phyloP scores from a whole-genome alignment of 2,888 invertebrate species.

The Calameuta idolon region DNA sequence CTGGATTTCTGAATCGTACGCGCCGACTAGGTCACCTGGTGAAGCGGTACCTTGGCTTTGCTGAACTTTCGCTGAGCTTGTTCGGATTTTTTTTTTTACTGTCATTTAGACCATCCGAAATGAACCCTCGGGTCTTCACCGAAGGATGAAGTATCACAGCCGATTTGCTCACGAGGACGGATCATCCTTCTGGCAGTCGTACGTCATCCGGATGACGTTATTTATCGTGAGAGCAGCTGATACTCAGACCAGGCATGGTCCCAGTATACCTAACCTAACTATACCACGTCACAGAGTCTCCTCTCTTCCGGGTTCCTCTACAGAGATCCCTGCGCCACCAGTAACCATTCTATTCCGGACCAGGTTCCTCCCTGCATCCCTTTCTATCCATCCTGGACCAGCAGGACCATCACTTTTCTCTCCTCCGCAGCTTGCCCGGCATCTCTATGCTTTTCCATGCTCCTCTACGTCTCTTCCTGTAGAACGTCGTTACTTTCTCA shows the following conservation, averaged over 20 bases:
- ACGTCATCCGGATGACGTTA: constrained; percentile 58
- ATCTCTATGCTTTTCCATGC: too few relatives aligned
- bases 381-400: constrained; percentile 46
- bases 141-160: constrained; percentile 58
- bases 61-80: too few relatives aligned
- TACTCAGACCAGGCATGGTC: constrained; percentile 44
- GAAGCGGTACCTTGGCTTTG: too few relatives aligned
- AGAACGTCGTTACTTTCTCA: constrained; percentile 29
- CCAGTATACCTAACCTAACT: constrained; percentile 24
- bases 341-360: constrained; percentile 19
- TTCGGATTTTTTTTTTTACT: too few relatives aligned
- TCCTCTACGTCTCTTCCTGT: neutral
- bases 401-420: too few relatives aligned
- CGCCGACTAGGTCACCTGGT: too few relatives aligned
- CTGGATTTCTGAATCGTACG: too few relatives aligned
- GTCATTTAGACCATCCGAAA: too few relatives aligned
- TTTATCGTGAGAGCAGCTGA: constrained; percentile 63
- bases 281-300: constrained; percentile 18
- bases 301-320: constrained; percentile 14
- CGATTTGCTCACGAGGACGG: constrained; percentile 54
- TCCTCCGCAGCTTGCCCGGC: too few relatives aligned
- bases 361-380: constrained; percentile 40
- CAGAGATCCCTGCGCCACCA: constrained; percentile 17
- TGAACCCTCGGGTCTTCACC: neutral
- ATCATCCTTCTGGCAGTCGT: constrained; percentile 53